Percentiles rank a stretch among this genome's conserved stretches.
phyloP scores from a whole-genome alignment of 2,113 vertebrate genomes.

The Pluvianellus socialis region DNA sequence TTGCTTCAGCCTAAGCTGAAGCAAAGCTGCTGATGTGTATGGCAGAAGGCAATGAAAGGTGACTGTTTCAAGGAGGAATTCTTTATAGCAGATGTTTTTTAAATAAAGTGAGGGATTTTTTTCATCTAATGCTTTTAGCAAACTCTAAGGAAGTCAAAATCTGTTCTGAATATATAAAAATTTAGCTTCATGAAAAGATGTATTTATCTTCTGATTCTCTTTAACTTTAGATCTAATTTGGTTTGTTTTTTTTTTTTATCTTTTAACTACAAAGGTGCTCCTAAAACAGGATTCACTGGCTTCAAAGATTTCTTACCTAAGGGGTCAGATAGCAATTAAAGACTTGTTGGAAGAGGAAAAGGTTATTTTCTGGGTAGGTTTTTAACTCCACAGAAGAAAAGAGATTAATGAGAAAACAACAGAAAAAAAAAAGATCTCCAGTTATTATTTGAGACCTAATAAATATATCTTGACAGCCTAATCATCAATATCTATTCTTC shows the following conservation, averaged over 20 bases:
- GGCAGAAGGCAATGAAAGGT: slow-evolving; percentile 42
- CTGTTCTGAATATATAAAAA: not conserved
- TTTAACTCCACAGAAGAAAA: not conserved
- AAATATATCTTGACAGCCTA: not conserved
- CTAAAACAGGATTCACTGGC: not conserved
- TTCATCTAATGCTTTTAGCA: slow-evolving; percentile 44
- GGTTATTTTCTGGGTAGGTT: not conserved
- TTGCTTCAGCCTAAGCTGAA: not conserved
- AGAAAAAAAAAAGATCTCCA: not conserved
- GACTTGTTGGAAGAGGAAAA: not conserved
- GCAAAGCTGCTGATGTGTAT: not conserved
- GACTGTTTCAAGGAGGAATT: slow-evolving; percentile 45
- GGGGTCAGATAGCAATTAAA: not conserved
- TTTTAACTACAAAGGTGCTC: not conserved
- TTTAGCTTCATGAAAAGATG: not conserved
- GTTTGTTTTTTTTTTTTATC: not conserved
- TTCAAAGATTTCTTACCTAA: not conserved
- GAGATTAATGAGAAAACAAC: not conserved
- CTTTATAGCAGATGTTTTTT: slow-evolving; percentile 43
- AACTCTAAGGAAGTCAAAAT: slow-evolving; percentile 18
- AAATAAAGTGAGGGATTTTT: not conserved
- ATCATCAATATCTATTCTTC: not conserved
- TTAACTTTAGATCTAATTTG: not conserved
- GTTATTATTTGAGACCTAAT: not conserved
- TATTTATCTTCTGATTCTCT: not conserved